Conservation (phyloP, 92 coral and sea anemone genomes). For the Nematostella vectensis region DNA sequence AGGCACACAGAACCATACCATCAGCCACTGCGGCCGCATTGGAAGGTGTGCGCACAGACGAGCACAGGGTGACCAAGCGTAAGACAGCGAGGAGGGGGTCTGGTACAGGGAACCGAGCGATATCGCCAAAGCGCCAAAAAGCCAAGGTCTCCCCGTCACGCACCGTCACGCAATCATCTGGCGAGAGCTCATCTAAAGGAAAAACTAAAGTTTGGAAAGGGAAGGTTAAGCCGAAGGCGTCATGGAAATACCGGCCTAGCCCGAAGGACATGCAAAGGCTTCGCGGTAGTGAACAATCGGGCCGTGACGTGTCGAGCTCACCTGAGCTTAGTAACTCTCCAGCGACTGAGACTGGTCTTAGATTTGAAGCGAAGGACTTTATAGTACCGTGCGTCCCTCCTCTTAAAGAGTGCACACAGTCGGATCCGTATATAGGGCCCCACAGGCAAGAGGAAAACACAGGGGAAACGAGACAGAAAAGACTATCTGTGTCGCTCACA, state of each 20-base stretch:
- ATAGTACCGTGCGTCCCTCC: constrained; percentile 17
- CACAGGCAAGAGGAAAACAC: background rate
- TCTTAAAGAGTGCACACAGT: constrained; percentile 45
- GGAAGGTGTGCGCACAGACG: background rate
- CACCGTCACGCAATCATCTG: constrained; percentile 35
- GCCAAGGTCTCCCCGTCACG: constrained; percentile 22
- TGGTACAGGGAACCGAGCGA: background rate
- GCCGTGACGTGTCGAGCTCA: background rate
- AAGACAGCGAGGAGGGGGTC: constrained; percentile 1
- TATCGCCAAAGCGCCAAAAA: background rate
- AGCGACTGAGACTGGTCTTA: background rate
- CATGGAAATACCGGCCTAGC: constrained; percentile 1
- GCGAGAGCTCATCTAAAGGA: constrained; percentile 11
- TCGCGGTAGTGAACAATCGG: background rate
- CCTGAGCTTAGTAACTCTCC: background rate
- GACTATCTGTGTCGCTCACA: background rate
- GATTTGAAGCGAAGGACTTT: constrained; percentile 23
- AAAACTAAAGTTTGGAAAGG: constrained; percentile 1
- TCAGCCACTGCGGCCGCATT: constrained; percentile 15
- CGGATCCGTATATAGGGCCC: constrained; percentile 51
- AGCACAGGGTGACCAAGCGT: constrained; percentile 8
- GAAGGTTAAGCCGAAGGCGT: constrained; percentile 9
- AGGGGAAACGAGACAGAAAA: background rate
- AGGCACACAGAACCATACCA: background rate
- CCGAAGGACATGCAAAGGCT: background rate